Evolutionary conservation across 2,888 invertebrate genomes (phyloP).

Genomic region (Lottia scabra): DNA sequence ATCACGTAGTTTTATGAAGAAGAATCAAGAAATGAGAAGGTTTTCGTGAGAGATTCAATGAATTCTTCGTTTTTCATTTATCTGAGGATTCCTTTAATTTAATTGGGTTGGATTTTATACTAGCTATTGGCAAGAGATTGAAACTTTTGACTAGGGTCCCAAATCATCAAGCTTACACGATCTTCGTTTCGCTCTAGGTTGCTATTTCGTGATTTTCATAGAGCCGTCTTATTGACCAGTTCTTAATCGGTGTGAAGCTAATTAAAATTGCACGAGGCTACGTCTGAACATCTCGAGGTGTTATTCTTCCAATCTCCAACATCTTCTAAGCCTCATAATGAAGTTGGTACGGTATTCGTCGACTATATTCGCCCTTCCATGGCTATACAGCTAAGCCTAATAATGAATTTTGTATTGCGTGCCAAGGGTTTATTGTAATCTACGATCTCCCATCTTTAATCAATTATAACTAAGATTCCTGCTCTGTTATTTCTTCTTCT

Average conservation of each 20-base stretch:
- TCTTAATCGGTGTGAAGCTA: background rate
- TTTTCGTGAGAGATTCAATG: background rate
- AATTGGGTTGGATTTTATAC: background rate
- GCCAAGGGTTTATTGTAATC: no score
- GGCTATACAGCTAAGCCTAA: no score
- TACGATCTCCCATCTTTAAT: no score
- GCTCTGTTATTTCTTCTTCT: no score
- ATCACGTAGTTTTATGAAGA: no score
- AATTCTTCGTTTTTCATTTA: background rate
- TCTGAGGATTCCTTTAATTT: background rate
- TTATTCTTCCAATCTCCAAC: background rate
- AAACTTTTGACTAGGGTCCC: background rate
- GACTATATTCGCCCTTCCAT: no score
- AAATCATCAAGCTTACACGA: background rate
- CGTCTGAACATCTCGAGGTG: background rate
- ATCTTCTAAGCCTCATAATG: background rate
- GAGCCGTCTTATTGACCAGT: background rate
- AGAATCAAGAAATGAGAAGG: no score
- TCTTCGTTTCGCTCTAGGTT: slow-evolving; percentile 1
- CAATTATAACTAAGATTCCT: no score
- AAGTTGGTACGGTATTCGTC: no score
- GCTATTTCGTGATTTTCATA: background rate
- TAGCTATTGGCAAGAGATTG: background rate
- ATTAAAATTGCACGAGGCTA: background rate
- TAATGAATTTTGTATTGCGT: no score